Evolutionary conservation across 2,113 vertebrate genomes (phyloP), one percentile per base, ranked within the genome.

Genomic region (Tylochromis polylepis): DNA sequence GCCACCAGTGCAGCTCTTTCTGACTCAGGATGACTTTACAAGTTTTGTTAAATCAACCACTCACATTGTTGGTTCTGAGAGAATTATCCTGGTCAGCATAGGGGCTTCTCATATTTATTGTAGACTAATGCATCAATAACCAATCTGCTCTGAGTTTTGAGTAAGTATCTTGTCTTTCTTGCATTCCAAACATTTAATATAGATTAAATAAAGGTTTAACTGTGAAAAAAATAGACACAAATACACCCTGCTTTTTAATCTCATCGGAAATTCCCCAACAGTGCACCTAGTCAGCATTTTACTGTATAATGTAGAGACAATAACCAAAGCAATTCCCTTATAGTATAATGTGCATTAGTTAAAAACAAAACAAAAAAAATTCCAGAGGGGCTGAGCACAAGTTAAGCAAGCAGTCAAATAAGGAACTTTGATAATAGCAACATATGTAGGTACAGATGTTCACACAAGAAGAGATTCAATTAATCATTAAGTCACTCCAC

Each of bases 381-480:
- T 89, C 82, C 58, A 77, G 75, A 83, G 22, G 51, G 16, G 11
- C 75, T 49, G 41, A 83, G 58, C 57, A 67, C 9, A 82, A 92
- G 85, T 91, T 75, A 83, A 53, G 53, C 80, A 27, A 79, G 77
- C 87, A 81, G 84, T 70, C 41, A 85, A 59, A 85, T n/a, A 78
- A 82, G 46, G 82, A 89, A 88, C 84, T 88, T 87, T 91, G 84
- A 82, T 87, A 78, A 87, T 51, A 83, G 85, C 70, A 88, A 90
- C 93, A 93, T 90, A 94, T 94, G 94, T 89, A 91, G 51, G 62
- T 93, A 88, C 91, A 94, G 92, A 93, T 94, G 90, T 94, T 93
- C 89, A 84, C 84, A 92, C 43, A 70, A 88, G 89, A 87, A 89
- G 60, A 86, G 82, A 88, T 91, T 88, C 90, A 93, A 88, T 93